A percentile compares a stretch with the other conserved stretches of the same genome.
Conservation (phyloP, 2,888 invertebrate genomes). For the Agrotis exclamationis region DNA sequence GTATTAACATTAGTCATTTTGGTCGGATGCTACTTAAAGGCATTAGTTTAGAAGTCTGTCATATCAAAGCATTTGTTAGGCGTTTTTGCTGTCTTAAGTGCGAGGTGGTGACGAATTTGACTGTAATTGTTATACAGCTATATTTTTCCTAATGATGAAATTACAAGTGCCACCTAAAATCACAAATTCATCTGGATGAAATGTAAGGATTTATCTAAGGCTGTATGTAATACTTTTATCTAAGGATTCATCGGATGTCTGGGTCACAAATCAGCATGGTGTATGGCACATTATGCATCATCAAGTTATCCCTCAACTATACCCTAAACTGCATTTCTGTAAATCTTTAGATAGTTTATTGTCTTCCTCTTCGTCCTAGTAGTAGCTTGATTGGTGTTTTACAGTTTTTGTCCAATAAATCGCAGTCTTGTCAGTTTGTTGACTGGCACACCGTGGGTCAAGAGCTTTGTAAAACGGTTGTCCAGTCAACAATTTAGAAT, state of each 20-base stretch:
- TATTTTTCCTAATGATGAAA: neutral
- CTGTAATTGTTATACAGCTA: neutral
- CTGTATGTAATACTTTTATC: no score
- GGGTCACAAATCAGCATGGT: no score
- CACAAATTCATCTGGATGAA: neutral
- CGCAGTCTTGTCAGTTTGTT: no score
- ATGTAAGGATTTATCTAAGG: neutral
- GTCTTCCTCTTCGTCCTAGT: neutral
- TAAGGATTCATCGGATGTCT: no score
- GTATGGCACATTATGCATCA: no score
- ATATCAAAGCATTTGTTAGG: constrained; percentile 30
- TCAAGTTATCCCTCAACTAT: no score
- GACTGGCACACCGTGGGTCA: neutral
- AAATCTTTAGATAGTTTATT: neutral
- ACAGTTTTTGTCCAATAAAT: neutral
- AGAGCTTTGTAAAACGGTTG: neutral
- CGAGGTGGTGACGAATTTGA: neutral
- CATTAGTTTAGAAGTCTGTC: constrained; percentile 41
- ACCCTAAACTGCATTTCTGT: no score
- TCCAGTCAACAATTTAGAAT: constrained; percentile 14
- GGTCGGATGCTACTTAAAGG: constrained; percentile 50
- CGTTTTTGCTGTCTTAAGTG: neutral
- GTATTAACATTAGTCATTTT: constrained; percentile 56
- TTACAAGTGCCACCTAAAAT: neutral
- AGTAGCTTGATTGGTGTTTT: no score